Evolutionary conservation across 2,888 invertebrate species (phyloP), one percentile per base, ranked within the genome.

Genomic region (Euplagia quadripunctaria): DNA sequence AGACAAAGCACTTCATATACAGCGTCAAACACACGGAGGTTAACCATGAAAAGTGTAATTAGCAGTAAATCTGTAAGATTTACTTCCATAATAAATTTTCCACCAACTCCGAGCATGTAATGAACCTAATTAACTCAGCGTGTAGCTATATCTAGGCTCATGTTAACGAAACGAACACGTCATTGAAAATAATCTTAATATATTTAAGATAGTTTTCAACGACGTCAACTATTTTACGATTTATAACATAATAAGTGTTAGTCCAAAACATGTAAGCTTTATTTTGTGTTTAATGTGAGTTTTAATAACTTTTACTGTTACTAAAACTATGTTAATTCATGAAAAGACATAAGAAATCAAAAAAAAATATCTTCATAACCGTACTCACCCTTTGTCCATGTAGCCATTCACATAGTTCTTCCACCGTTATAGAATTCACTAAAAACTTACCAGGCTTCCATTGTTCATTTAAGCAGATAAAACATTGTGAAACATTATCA

Each of bases 61-160:
- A 82, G 82, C 82, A 82, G 82, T 83, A 82, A 83, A 82, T 83
- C 84, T 79, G 64, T 76, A 83, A 83, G 84, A 83, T 82, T 82
- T 82, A 82, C 79, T 81, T 76, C 75, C 73, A 79, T 78, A 71
- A 82, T 82, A 82, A 78, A 82, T 82, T 83, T 78, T 78, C 63
- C 71, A 74, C 72, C 52, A 74, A 74, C 71, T 83, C 75, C 82
- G 76, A 76, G 78, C 79, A 77, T 73, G 76, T 83, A 82, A 82
- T 83, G 79, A 79, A 55, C 68, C 71, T 71, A 70, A 70, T 63
- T 70, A 70, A 51, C 31, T 70, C 71, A 77, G 69, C 55, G 65
- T 75, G 72, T 75, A 73, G 73, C 68, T 64, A 81, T 79, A 79
- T 77, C 4, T 31, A 43, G 58, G 16, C 42, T 68, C 55, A 68